Evolutionary conservation across 2,797 vertebrate genomes (phyloP).

Genomic region (Melanotaenia boesemani): DNA sequence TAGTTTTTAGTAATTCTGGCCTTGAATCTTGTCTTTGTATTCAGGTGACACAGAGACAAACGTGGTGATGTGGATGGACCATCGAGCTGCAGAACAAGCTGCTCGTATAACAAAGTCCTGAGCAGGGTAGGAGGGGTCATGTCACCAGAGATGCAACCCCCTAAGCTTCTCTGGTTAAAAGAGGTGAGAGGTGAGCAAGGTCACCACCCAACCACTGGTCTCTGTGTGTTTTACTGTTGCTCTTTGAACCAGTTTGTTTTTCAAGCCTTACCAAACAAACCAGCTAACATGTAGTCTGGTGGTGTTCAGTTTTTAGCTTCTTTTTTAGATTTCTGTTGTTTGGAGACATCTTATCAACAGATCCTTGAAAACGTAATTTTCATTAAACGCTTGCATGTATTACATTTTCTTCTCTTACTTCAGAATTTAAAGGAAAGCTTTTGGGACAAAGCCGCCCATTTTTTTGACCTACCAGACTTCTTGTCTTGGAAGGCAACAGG

Average conservation of each 20-base stretch:
- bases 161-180: conserved; percentile 96
- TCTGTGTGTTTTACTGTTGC: conserved; percentile 30
- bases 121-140: conserved; percentile 90
- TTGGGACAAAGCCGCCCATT: conserved; percentile 90
- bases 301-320: neutral
- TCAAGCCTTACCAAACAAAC: conserved; percentile 1
- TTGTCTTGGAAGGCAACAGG: conserved; percentile 97
- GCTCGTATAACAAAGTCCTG: conserved; percentile 89
- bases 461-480: conserved; percentile 97
- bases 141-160: conserved; percentile 98
- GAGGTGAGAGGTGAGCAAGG: conserved; percentile 88
- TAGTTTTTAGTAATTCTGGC: neutral
- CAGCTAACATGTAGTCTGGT: neutral
- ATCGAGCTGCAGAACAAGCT: conserved; percentile 90
- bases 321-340: neutral
- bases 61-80: conserved; percentile 98
- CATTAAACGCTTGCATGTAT: neutral
- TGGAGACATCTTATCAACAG: too few species aligned
- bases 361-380: neutral
- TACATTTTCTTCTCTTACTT: neutral
- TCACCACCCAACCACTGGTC: conserved; percentile 26
- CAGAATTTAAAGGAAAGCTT: conserved; percentile 85
- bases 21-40: neutral
- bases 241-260: conserved; percentile 15
- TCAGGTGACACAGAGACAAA: conserved; percentile 87